Base-by-base conservation (phyloP, 1,140 invertebrate genomes). In the Drosophila setifemur region DNA sequence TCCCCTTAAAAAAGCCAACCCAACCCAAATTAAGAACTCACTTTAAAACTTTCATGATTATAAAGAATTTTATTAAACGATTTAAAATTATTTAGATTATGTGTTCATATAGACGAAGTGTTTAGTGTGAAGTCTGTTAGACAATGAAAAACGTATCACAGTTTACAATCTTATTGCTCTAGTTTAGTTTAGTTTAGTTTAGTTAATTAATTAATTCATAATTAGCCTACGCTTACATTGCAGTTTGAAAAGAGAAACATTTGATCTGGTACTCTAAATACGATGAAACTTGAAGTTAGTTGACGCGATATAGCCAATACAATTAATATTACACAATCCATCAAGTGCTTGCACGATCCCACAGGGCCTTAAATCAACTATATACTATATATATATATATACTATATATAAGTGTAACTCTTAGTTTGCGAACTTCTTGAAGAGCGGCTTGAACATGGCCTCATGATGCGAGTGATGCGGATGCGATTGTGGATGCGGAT, bases 381-480 rank as follows among this genome's bases (percentile, higher is more conserved):
- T n/a, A 16, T 60, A 39, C 18, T 9, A 42, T 4, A 25, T 60
- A 35, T 26, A 28, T 35, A 52, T 52, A 39, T 33, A 18, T 19
- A 9, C 16, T 5, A 11, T 40, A 18, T 31, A 3, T 31, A 6
- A 12, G 3, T 6, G 31, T 9, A 4, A 25, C 7, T n/a, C 31
- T 12, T 18, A 71, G 42, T 23, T 28, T 26, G 57, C 91, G 92
- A 89, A 97, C 96, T 95, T 96, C 92, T 96, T 97, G 90, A 96
- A 97, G 91, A 96, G 95, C 44, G 96, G 95, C 91, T 96, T 96
- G 88, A 96, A 97, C 12, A 73, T 57, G 25, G 61, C 48, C 49
- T 61, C 53, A 35, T 83, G 78, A 9, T 64, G 60, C 2, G 66
- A 45, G 35, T 83, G 78, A 9, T 64, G 60, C 2, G 66, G 48